Evolutionary conservation across 2,113 vertebrate genomes (phyloP).

Genomic region (Rostratula benghalensis): DNA sequence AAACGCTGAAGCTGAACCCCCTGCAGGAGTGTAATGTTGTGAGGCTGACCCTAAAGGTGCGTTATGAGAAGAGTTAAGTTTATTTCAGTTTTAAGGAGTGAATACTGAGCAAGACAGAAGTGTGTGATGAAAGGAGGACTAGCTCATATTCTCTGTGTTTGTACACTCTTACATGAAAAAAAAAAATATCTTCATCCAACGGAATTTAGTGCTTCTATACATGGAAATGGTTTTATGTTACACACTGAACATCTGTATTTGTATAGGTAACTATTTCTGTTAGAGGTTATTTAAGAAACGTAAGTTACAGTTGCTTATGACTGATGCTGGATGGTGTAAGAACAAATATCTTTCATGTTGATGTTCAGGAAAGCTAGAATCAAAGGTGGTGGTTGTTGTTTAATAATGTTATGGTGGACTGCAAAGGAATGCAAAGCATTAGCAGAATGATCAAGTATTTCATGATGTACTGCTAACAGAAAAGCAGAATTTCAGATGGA

Average conservation of each 20-base stretch:
- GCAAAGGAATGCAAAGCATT: neutral
- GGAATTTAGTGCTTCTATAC: neutral
- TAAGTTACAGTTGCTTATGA: neutral
- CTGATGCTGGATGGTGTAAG: neutral
- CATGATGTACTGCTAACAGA: neutral
- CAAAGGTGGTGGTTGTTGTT: neutral
- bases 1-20: conserved; percentile 94
- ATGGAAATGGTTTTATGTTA: neutral
- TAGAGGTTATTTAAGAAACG: neutral
- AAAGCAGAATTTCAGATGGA: neutral
- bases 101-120: neutral
- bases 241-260: neutral
- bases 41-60: conserved; percentile 91
- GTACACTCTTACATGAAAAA: accelerated
- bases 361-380: neutral
- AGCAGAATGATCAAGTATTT: neutral
- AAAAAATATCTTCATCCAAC: neutral
- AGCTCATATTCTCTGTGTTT: neutral
- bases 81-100: neutral
- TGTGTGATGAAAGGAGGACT: neutral
- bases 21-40: conserved; percentile 91
- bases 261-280: neutral
- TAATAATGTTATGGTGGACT: neutral
- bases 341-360: neutral
- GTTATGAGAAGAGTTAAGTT: neutral